Percentiles rank a stretch among this genome's conserved stretches.
Evolutionary conservation across 2,113 vertebrate species (phyloP).

Genomic region (Anthoscopus minutus): DNA sequence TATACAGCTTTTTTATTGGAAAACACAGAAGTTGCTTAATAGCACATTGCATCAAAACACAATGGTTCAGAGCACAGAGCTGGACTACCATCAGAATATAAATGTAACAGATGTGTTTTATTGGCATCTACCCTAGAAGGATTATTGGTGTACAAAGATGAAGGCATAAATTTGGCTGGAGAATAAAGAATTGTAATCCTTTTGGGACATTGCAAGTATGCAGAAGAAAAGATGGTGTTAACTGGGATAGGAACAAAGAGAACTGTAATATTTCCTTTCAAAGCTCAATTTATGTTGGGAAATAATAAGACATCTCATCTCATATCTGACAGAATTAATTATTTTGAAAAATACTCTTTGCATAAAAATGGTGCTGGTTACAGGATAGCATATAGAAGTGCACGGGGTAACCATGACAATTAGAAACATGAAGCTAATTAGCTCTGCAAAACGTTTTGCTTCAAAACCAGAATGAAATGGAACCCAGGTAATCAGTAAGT

Average conservation of each 20-base stretch:
- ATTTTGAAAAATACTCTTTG: neutral
- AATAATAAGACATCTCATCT: neutral
- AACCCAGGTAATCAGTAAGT: neutral
- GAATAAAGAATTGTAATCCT: neutral
- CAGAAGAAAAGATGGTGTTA: neutral
- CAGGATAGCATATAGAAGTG: neutral
- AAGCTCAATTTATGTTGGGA: neutral
- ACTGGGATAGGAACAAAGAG: neutral
- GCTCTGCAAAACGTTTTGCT: neutral
- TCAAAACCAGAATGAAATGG: neutral
- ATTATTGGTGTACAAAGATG: neutral
- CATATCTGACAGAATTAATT: slow-evolving; percentile 3
- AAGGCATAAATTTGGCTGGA: neutral
- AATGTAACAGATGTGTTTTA: slow-evolving; percentile 4
- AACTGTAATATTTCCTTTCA: neutral
- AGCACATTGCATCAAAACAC: neutral
- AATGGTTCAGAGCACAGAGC: neutral
- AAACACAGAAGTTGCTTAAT: neutral
- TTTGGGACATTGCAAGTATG: neutral
- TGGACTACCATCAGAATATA: neutral
- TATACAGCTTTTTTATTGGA: neutral
- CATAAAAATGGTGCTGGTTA: neutral
- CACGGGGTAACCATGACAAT: neutral
- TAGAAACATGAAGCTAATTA: neutral
- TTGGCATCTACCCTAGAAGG: neutral